A percentile compares a stretch with the other conserved stretches of the same genome.
Conservation (phyloP, 2,797 vertebrate genomes). For the Dendrocincla fuliginosa region DNA sequence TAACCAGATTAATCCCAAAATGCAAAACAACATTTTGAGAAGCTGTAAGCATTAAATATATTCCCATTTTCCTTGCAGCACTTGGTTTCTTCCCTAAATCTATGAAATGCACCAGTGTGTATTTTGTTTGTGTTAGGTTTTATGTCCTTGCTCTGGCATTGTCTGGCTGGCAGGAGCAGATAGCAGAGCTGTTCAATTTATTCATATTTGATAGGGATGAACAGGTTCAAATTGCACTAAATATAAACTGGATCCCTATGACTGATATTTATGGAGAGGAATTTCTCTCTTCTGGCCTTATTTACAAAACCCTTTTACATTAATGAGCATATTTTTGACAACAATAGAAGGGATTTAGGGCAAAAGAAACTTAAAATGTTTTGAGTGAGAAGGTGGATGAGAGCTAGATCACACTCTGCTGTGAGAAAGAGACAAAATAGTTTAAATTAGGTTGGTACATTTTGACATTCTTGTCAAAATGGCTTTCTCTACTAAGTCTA, state of each 20-base stretch:
- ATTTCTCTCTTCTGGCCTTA: not conserved
- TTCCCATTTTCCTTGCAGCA: not conserved
- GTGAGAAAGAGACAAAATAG: accelerated
- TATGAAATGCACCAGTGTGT: not conserved
- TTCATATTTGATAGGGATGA: not conserved
- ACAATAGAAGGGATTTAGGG: not conserved
- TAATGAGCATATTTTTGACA: not conserved
- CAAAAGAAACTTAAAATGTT: not conserved
- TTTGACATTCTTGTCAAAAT: not conserved
- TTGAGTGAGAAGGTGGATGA: not conserved
- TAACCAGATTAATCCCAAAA: not conserved
- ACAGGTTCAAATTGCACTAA: not conserved
- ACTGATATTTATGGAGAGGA: not conserved
- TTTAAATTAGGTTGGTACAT: not conserved
- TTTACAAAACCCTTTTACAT: not conserved
- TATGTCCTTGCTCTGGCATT: not conserved
- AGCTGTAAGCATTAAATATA: not conserved
- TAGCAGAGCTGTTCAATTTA: not conserved
- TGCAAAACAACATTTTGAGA: not conserved
- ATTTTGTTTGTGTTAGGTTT: not conserved
- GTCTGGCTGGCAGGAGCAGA: not conserved
- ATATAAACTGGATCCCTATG: not conserved
- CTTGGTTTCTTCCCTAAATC: not conserved
- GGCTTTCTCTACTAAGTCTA: not conserved
- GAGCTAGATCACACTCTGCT: not conserved